Evolutionary conservation across 2,888 invertebrate species (phyloP).

Genomic region (Hypselothyrea guttata): DNA sequence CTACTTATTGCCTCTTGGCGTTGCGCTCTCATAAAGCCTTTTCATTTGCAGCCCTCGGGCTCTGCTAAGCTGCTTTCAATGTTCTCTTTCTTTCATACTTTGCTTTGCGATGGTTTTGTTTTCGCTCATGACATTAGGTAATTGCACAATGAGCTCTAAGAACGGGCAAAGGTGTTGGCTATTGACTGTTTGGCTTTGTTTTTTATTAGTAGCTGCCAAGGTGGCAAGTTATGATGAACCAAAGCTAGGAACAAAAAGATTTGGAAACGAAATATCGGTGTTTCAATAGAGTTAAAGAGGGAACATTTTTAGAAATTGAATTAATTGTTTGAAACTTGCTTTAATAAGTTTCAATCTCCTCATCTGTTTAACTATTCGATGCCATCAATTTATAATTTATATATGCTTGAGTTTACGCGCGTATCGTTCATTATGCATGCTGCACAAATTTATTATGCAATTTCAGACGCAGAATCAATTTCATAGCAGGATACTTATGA

Average conservation of each 20-base stretch:
- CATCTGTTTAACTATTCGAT: not conserved
- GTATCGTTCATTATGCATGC: slow-evolving; percentile 58
- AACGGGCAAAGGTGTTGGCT: slow-evolving; percentile 22
- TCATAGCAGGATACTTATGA: slow-evolving; percentile 30
- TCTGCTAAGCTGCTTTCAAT: slow-evolving; percentile 29
- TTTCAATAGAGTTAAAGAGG: not conserved
- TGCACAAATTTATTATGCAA: slow-evolving; percentile 72
- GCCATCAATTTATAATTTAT: not conserved
- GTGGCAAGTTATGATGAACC: slow-evolving; percentile 58
- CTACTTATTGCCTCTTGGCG: slow-evolving; percentile 74
- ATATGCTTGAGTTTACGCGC: not conserved
- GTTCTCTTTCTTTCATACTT: not conserved
- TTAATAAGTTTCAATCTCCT: too few relatives aligned
- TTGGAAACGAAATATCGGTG: too few relatives aligned
- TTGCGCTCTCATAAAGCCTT: slow-evolving; percentile 29
- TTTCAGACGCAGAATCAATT: slow-evolving; percentile 61
- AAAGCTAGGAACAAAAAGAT: not conserved
- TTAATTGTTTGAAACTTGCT: too few relatives aligned
- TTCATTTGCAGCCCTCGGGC: slow-evolving; percentile 47
- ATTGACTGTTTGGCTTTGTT: slow-evolving; percentile 29
- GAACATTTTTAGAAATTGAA: not conserved
- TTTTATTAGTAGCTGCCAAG: slow-evolving; percentile 51
- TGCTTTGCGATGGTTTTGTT: not conserved
- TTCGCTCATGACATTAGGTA: slow-evolving; percentile 18
- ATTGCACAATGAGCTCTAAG: slow-evolving; percentile 60